These are phyloP conservation scores for Myiotriccus ornatus DNA, from an alignment of 2,797 vertebrate species.

Conservation along the genomic window DNA sequence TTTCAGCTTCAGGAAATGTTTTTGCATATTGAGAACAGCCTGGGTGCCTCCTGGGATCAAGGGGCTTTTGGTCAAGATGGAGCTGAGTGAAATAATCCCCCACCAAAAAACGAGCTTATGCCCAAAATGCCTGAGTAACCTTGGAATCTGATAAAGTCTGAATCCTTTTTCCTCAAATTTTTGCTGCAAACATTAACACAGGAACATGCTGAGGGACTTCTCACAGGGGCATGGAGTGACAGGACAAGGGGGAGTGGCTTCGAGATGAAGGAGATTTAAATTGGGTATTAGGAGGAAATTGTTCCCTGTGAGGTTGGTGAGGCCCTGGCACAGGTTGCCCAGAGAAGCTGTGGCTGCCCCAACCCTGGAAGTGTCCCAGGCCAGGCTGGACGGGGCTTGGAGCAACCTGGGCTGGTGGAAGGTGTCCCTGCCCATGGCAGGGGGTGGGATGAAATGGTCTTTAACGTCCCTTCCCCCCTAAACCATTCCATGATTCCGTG, in stretches of 20 bases:
- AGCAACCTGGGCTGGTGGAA: not conserved
- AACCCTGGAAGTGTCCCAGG: not conserved
- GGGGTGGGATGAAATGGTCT: accelerated
- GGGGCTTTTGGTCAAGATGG: not conserved
- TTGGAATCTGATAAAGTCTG: not conserved
- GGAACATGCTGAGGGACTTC: not conserved
- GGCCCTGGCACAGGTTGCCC: not conserved
- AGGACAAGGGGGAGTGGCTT: not conserved
- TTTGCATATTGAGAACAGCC: not conserved
- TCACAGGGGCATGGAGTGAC: not conserved
- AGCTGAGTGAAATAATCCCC: not conserved
- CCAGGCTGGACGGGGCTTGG: not conserved
- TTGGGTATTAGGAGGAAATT: no score
- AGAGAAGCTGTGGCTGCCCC: not conserved
- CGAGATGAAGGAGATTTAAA: not conserved
- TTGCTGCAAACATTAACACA: not conserved
- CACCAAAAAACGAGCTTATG: not conserved
- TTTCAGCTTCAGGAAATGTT: not conserved
- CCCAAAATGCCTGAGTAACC: not conserved
- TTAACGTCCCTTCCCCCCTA: not conserved
- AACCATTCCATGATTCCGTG: not conserved
- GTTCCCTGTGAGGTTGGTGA: accelerated
- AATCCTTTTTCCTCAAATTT: not conserved
- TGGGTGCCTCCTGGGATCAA: not conserved
- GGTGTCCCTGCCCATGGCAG: not conserved